Conservation (phyloP, 2,797 vertebrate genomes). For the Pangasius mekongensis region DNA sequence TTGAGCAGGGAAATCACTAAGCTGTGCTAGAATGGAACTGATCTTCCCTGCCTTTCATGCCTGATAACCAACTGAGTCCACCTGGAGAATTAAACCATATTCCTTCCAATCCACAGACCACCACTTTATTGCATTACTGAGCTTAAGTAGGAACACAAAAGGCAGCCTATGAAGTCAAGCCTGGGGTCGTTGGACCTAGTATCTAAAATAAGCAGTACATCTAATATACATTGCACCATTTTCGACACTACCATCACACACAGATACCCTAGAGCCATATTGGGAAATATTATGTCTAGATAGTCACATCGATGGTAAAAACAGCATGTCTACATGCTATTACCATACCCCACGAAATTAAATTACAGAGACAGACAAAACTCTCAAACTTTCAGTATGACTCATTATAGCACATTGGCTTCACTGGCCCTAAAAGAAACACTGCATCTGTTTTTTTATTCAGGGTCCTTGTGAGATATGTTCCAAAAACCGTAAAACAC, state of each 20-base stretch:
- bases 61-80: neutral
- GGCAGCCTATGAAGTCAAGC: neutral
- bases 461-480: neutral
- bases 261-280: neutral
- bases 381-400: constrained; percentile 1
- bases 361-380: constrained; percentile 3
- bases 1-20: neutral
- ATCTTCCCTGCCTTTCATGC: neutral
- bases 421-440: constrained; percentile 5
- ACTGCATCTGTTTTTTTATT: constrained; percentile 6
- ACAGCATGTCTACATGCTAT: neutral
- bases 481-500: constrained; percentile 25
- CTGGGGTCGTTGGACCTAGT: neutral
- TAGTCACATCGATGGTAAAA: neutral
- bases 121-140: constrained; percentile 3
- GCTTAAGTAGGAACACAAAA: too few species aligned
- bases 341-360: neutral
- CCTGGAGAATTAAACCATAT: neutral
- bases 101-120: neutral
- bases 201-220: neutral
- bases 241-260: neutral
- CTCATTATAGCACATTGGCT: neutral
- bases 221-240: neutral
- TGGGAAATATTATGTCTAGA: constrained; percentile 15
- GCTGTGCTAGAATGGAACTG: neutral